These are phyloP conservation scores for Agonopterix alstromeriana DNA, from an alignment of 2,888 invertebrate species.

Conservation along the genomic window DNA sequence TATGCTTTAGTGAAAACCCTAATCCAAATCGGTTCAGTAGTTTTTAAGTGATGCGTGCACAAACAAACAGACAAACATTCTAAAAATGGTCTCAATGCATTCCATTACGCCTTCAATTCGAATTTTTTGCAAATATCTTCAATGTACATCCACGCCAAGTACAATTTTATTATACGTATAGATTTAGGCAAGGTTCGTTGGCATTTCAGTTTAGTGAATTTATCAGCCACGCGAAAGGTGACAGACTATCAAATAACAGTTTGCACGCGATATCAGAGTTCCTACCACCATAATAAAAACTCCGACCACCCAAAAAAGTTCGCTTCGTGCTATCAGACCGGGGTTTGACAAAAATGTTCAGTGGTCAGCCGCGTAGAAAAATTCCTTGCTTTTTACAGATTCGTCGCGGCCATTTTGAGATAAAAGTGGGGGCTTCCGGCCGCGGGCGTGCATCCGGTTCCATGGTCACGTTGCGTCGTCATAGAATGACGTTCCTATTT, in stretches of 20 bases:
- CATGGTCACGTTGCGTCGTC: constrained; percentile 30
- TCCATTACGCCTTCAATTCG: too few species aligned
- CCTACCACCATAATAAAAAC: constrained; percentile 12
- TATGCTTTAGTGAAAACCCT: too few species aligned
- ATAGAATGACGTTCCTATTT: constrained; percentile 26
- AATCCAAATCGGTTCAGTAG: too few species aligned
- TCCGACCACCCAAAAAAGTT: constrained; percentile 40
- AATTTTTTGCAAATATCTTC: too few species aligned
- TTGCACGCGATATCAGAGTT: constrained; percentile 1
- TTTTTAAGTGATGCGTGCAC: too few species aligned
- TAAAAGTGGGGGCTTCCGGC: constrained; percentile 66
- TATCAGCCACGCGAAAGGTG: background rate
- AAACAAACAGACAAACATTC: too few species aligned
- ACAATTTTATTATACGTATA: too few species aligned
- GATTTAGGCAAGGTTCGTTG: too few species aligned
- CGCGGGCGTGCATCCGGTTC: constrained; percentile 60
- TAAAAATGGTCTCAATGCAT: too few species aligned
- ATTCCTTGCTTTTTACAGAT: constrained; percentile 60
- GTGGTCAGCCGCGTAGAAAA: constrained; percentile 64
- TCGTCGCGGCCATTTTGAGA: constrained; percentile 66
- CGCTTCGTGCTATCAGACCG: constrained; percentile 45
- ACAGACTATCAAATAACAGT: constrained; percentile 13
- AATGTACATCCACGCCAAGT: too few species aligned
- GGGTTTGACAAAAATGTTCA: constrained; percentile 55
- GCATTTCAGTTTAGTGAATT: too few species aligned